A percentile compares a stretch with the other conserved stretches of the same genome.
phyloP scores from a whole-genome alignment of 2,888 invertebrate species.

The Scaptomyza parva region DNA sequence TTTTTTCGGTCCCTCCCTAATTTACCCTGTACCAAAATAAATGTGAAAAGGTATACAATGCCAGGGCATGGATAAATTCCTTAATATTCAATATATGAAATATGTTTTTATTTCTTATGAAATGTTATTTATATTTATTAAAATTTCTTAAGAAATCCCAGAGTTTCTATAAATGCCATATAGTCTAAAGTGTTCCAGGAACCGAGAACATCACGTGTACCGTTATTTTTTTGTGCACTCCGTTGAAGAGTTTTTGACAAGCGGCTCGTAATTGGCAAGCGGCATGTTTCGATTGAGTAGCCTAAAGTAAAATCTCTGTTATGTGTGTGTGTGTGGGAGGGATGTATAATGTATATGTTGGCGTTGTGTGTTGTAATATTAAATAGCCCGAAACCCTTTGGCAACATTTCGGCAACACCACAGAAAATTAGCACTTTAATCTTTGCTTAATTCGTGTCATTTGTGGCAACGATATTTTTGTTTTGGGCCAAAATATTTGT shows the following conservation, averaged over 20 bases:
- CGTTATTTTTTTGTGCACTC: background rate
- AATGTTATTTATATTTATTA: background rate
- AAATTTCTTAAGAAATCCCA: background rate
- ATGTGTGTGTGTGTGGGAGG: conserved; percentile 10
- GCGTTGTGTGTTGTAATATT: conserved; percentile 12
- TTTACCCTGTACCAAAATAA: conserved; percentile 16
- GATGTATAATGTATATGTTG: conserved; percentile 1
- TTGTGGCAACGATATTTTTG: conserved; percentile 57
- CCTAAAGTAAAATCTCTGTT: conserved; percentile 29
- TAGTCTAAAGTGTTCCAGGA: background rate
- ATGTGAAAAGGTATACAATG: conserved; percentile 2
- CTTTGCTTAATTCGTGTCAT: conserved; percentile 71
- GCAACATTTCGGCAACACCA: conserved; percentile 38
- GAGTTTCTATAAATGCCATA: background rate
- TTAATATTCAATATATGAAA: background rate
- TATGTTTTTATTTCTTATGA: background rate
- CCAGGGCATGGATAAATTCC: background rate
- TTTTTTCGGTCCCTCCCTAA: too few species aligned
- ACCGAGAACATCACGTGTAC: conserved; percentile 8
- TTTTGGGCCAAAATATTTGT: conserved; percentile 46
- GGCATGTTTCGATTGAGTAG: conserved; percentile 24
- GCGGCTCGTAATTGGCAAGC: conserved; percentile 49
- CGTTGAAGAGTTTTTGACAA: conserved; percentile 38
- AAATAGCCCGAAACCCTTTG: conserved; percentile 62
- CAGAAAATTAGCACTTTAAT: conserved; percentile 68